Percentiles rank a stretch among this genome's conserved stretches.
phyloP scores from a whole-genome alignment of 2,888 invertebrate genomes.

The Aquatica leii region DNA sequence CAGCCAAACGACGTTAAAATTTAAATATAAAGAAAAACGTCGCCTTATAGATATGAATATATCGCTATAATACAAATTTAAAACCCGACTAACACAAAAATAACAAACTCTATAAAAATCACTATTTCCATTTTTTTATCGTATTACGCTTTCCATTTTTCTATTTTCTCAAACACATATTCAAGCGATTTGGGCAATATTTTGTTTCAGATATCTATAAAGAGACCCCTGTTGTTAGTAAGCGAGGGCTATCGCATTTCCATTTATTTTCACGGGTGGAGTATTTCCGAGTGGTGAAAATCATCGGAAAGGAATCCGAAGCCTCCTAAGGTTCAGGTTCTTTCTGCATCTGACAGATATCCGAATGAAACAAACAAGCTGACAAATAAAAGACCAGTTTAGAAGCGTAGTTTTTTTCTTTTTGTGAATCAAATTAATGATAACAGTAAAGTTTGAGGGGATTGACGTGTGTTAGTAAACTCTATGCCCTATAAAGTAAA shows the following conservation, averaged over 20 bases:
- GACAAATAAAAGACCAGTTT: constrained; percentile 29
- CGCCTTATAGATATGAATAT: background rate
- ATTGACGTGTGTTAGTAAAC: background rate
- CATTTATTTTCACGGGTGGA: constrained; percentile 34
- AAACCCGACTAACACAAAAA: background rate
- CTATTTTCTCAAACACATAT: constrained; percentile 10
- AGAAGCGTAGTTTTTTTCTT: constrained; percentile 3
- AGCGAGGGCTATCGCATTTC: constrained; percentile 29
- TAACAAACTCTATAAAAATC: constrained; percentile 5
- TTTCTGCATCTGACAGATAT: constrained; percentile 33
- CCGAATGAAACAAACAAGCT: constrained; percentile 28
- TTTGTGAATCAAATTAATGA: constrained; percentile 11
- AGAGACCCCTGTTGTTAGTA: constrained; percentile 26
- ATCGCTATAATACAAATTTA: background rate
- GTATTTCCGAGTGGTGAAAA: constrained; percentile 30
- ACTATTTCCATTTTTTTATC: constrained; percentile 9
- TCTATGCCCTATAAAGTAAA: constrained; percentile 26
- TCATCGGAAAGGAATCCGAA: constrained; percentile 24
- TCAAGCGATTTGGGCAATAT: constrained; percentile 9
- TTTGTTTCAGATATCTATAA: constrained; percentile 11
- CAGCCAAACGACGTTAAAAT: too few species aligned
- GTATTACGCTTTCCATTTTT: constrained; percentile 10
- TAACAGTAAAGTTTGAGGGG: constrained; percentile 4
- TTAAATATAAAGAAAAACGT: too few species aligned
- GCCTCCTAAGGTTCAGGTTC: constrained; percentile 26